phyloP scores from a whole-genome alignment of 2,888 invertebrate species.

The Sturmia bella region DNA sequence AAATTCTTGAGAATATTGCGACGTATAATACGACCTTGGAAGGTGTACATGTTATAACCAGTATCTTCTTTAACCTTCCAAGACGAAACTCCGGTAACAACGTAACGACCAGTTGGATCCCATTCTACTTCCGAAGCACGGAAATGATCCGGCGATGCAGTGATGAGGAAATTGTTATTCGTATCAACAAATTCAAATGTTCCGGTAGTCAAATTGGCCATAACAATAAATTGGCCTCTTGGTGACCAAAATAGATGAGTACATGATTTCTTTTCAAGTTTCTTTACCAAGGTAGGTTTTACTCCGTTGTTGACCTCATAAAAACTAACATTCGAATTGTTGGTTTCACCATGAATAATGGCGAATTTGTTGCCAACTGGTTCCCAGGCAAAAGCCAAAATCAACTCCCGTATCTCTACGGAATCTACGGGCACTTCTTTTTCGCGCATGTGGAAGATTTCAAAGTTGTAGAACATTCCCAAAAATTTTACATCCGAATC shows the following conservation, averaged over 20 bases:
- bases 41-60: constrained; percentile 98
- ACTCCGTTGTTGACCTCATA: constrained; percentile 95
- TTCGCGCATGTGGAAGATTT: constrained; percentile 99
- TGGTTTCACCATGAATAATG: constrained; percentile 95
- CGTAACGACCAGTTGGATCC: constrained; percentile 99
- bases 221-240: constrained; percentile 95
- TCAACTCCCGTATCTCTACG: constrained; percentile 96
- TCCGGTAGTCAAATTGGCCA: constrained; percentile 94
- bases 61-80: constrained; percentile 97
- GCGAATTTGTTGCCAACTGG: constrained; percentile 98
- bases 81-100: constrained; percentile 96
- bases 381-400: constrained; percentile 98
- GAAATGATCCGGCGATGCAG: constrained; percentile 96
- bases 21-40: constrained; percentile 90
- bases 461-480: constrained; percentile 98
- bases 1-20: constrained; percentile 95
- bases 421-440: constrained; percentile 99
- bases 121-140: constrained; percentile 97
- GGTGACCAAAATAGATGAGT: constrained; percentile 98
- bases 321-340: constrained; percentile 92
- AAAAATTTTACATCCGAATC: constrained; percentile 96
- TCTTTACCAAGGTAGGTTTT: constrained; percentile 92
- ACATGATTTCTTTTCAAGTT: constrained; percentile 93
- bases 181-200: constrained; percentile 97
- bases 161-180: constrained; percentile 95